Percentiles rank a stretch among this genome's conserved stretches.
Conservation (phyloP, 2,888 invertebrate species). For the Beris morrisii region DNA sequence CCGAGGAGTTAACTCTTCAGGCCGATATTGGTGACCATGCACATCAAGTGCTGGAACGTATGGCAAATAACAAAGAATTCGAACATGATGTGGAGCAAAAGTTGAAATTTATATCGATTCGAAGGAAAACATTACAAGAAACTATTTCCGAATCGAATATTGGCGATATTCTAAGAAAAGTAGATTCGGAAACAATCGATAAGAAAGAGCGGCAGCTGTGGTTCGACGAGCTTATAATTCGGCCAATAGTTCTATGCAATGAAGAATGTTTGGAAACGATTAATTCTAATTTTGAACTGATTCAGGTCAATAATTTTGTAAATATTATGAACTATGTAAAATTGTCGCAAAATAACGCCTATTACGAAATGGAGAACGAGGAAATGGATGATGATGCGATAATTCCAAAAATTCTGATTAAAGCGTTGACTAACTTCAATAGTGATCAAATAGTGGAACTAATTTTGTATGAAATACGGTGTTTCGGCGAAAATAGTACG, state of each 20-base stretch:
- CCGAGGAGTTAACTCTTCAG: conserved; percentile 45
- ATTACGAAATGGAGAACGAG: conserved; percentile 30
- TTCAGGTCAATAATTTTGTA: conserved; percentile 42
- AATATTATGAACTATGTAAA: conserved; percentile 44
- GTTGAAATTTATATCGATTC: conserved; percentile 45
- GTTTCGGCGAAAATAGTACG: conserved; percentile 41
- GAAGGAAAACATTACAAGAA: conserved; percentile 46
- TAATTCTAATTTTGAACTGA: conserved; percentile 42
- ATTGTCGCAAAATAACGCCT: conserved; percentile 32
- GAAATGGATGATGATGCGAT: conserved; percentile 33
- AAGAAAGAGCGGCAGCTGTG: conserved; percentile 27
- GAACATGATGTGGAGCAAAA: conserved; percentile 46
- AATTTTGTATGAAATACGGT: conserved; percentile 42
- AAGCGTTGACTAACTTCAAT: conserved; percentile 43
- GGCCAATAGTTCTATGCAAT: conserved; percentile 45
- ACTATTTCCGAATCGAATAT: conserved; percentile 44
- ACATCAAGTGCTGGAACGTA: conserved; percentile 44
- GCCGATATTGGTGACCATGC: conserved; percentile 45
- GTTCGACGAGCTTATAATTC: conserved; percentile 46
- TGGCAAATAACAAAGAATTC: conserved; percentile 43
- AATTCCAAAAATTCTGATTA: conserved; percentile 41
- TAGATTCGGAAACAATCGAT: conserved; percentile 13
- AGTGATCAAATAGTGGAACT: conserved; percentile 41
- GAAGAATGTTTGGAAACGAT: conserved; percentile 48
- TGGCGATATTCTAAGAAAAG: conserved; percentile 45